Conservation (phyloP, 2,113 vertebrate genomes). For the Dolichotis patagonum region DNA sequence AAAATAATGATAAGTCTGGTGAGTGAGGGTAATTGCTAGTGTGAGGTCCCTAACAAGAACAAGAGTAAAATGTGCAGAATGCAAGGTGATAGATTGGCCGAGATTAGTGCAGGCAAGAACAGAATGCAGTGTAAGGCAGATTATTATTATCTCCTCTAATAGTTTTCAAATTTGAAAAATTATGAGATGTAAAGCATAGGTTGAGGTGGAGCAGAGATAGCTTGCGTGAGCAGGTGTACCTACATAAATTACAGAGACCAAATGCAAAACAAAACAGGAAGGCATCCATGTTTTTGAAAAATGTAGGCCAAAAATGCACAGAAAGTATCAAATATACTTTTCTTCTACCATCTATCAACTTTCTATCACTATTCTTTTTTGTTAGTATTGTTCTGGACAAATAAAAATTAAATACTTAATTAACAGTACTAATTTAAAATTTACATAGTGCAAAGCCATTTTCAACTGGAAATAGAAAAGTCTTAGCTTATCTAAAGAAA, state of each 20-base stretch:
- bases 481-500: conserved; percentile 1
- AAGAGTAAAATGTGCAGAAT: not conserved
- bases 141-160: not conserved
- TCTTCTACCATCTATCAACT: not conserved
- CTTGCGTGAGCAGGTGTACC: not conserved
- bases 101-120: not conserved
- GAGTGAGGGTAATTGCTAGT: not conserved
- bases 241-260: not conserved
- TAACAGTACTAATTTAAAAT: not conserved
- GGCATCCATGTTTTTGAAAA: not conserved
- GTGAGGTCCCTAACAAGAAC: not conserved
- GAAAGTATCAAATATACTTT: not conserved
- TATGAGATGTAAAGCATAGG: not conserved
- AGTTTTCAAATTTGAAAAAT: conserved; percentile 9
- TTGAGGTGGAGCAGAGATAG: not conserved
- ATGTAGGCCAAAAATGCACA: not conserved
- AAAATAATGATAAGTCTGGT: not conserved
- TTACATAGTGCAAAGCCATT: not conserved
- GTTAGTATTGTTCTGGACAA: not conserved
- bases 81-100: not conserved
- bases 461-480: not conserved
- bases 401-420: conserved; percentile 33
- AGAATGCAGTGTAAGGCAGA: not conserved
- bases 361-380: not conserved
- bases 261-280: conserved; percentile 1